These are phyloP conservation scores for Microhierax caerulescens DNA, from an alignment of 2,797 vertebrate species.

Conservation along the genomic window DNA sequence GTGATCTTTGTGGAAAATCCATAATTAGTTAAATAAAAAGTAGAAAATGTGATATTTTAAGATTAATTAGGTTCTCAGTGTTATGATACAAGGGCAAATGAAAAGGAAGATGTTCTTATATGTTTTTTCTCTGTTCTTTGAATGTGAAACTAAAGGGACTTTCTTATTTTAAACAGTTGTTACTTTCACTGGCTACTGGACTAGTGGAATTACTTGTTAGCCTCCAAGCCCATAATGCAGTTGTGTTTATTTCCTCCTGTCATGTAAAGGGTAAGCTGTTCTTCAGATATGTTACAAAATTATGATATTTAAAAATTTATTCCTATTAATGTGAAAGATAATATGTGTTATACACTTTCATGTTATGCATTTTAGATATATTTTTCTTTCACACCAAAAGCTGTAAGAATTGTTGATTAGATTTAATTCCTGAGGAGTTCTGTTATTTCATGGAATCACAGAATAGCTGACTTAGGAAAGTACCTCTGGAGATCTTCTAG, in stretches of 20 bases:
- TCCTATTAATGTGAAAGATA: not conserved
- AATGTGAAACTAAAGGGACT: not conserved
- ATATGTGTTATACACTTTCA: not conserved
- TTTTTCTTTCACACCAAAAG: not conserved
- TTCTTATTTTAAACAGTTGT: constrained; percentile 32
- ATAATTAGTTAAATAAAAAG: not conserved
- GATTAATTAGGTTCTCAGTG: not conserved
- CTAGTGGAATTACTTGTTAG: not conserved
- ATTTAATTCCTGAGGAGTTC: not conserved
- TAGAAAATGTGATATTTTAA: not conserved
- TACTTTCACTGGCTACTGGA: constrained; percentile 36
- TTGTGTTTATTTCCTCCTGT: not conserved
- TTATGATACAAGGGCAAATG: not conserved
- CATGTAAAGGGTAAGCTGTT: constrained; percentile 12
- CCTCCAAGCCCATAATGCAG: not conserved
- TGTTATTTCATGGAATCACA: not conserved
- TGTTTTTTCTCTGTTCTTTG: not conserved
- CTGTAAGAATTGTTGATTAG: not conserved
- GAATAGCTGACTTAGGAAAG: not conserved
- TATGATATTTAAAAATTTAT: not conserved
- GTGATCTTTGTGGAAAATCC: not conserved
- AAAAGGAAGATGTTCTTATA: not conserved
- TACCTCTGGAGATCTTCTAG: not conserved
- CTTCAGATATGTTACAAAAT: not conserved
- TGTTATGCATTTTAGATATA: not conserved